Conservation (phyloP, 2,113 vertebrate species). For the Spilogale gracilis region DNA sequence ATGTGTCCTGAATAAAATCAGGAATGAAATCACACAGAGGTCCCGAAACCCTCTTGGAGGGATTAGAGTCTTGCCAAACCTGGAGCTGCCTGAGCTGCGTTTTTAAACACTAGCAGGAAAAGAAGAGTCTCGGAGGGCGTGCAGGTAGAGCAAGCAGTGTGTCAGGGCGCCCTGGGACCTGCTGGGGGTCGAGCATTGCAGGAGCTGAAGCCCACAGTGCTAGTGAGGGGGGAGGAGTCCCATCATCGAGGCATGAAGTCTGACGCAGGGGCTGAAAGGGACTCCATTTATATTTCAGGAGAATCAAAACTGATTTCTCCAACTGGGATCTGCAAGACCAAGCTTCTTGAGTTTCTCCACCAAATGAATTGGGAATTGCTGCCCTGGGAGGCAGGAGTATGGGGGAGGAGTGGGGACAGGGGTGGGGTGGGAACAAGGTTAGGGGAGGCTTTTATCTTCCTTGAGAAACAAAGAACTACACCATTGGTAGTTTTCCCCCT, state of each 20-base stretch:
- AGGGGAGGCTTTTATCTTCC: not conserved
- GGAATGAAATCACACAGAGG: not conserved
- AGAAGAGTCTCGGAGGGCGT: not conserved
- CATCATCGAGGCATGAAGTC: no score
- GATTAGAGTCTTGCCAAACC: not conserved
- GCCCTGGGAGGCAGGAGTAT: not conserved
- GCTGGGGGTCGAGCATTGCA: accelerated
- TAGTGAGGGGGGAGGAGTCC: not conserved
- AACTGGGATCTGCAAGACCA: not conserved
- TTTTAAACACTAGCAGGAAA: not conserved
- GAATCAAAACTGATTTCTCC: not conserved
- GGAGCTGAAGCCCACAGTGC: accelerated
- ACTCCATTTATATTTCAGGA: not conserved
- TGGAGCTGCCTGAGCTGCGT: not conserved
- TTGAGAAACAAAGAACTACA: not conserved
- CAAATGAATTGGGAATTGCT: not conserved
- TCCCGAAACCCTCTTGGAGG: not conserved
- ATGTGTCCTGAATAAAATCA: not conserved
- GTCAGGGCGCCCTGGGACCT: not conserved
- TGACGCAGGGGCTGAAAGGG: not conserved
- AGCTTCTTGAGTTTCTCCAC: not conserved
- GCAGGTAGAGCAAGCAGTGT: not conserved
- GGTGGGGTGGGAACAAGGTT: not conserved
- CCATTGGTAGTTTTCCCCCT: not conserved
- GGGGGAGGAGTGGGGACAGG: accelerated